These are phyloP conservation scores for Trichogramma evanescens DNA, from an alignment of 2,888 invertebrate species.

Conservation along the genomic window DNA sequence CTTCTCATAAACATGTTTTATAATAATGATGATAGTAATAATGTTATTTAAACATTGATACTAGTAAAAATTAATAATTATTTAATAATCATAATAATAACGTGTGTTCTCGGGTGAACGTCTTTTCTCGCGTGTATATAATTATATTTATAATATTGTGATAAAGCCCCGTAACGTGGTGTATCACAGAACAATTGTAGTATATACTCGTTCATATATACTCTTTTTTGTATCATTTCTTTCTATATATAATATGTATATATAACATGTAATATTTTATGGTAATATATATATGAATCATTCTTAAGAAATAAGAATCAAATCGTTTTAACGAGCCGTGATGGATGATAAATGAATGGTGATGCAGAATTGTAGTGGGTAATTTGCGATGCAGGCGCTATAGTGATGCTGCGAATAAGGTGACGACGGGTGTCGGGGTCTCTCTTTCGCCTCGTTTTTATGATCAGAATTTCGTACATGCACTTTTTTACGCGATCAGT, in stretches of 20 bases:
- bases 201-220: slow-evolving; percentile 30
- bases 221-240: slow-evolving; percentile 17
- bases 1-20: slow-evolving; percentile 1
- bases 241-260: slow-evolving; percentile 31
- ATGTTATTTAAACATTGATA: slow-evolving; percentile 24
- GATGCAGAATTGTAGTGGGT: slow-evolving; percentile 28
- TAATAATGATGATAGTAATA: slow-evolving; percentile 9
- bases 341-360: slow-evolving; percentile 40
- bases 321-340: slow-evolving; percentile 41
- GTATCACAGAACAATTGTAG: slow-evolving; percentile 48
- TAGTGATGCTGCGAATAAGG: slow-evolving; percentile 39
- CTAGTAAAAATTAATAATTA: slow-evolving; percentile 8
- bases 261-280: slow-evolving; percentile 31
- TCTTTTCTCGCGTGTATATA: slow-evolving; percentile 20
- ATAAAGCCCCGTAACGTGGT: slow-evolving; percentile 48
- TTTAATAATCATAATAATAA: slow-evolving; percentile 6
- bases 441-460: slow-evolving; percentile 6
- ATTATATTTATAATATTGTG: slow-evolving; percentile 32
- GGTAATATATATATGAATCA: slow-evolving; percentile 30
- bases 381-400: slow-evolving; percentile 39
- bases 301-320: slow-evolving; percentile 41
- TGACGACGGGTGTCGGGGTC: slow-evolving; percentile 33
- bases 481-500: too few relatives aligned
- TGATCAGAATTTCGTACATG: neutral
- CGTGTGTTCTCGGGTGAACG: slow-evolving; percentile 29